Evolutionary conservation across 2,797 vertebrate genomes (phyloP), one percentile per base, ranked within the genome.

Genomic region (Lacerta viridis): DNA sequence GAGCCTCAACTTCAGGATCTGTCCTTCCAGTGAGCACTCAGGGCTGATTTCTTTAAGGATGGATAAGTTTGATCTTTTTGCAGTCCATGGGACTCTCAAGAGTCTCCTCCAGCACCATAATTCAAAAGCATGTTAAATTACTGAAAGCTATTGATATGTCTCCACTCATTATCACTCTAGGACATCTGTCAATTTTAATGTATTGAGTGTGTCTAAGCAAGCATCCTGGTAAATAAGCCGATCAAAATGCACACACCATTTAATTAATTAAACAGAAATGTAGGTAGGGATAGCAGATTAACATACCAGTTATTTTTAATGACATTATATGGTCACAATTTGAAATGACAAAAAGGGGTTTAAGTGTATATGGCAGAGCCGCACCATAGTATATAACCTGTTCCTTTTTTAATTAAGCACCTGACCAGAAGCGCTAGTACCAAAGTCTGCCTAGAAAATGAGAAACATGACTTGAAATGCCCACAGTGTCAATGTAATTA

Each of bases 121-220:
- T 33, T 33, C 33, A 33, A 33, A 33, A 33, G 33, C 33, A 91
- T 69, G 86, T 74, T 69, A 91, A 91, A 93, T 91, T 92, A 85
- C 83, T 92, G 84, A 87, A 93, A 93, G 88, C 68, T 91, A 86
- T 78, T 86, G 88, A 95, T 95, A 92, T 25, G 59, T 20, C 88
- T 91, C 93, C 87, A 81, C 27, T 92, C 91, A 92, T 92, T 95
- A 94, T 93, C 90, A 96, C 92, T 77, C 87, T 90, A 87, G 92
- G 88, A 94, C 90, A 95, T 94, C 92, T 96, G 95, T 96, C 96
- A 95, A 91, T 95, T 96, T 94, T 95, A 96, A 94, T 95, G 85
- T 29, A 71, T 72, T 92, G 95, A 95, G 85, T 93, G 90, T 92
- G 89, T 91, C 90, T 95, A 94, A 96, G 82, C 64, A 95, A 90